Evolutionary conservation across 2,113 vertebrate genomes (phyloP).

Genomic region (Grantiella picta): DNA sequence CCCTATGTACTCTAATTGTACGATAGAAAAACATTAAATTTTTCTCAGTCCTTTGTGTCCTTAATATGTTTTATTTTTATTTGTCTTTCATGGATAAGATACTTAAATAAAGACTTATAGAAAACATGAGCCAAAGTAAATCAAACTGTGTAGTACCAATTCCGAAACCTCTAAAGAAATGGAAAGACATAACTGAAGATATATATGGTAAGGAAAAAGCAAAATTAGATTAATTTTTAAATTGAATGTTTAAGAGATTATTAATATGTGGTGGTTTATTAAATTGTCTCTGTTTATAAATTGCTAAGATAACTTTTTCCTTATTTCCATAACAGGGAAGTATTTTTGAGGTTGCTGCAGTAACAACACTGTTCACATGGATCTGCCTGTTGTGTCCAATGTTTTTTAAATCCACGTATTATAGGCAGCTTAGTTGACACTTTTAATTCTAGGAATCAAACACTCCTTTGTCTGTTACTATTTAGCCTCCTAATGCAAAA

Average conservation of each 20-base stretch:
- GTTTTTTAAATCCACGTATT: background rate
- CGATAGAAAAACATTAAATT: background rate
- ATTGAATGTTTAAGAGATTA: background rate
- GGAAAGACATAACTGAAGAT: background rate
- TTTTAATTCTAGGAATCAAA: background rate
- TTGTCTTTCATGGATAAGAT: background rate
- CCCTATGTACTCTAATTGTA: background rate
- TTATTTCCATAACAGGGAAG: background rate
- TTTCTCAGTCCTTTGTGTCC: background rate
- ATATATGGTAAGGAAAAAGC: background rate
- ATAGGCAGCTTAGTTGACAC: background rate
- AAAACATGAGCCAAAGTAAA: background rate
- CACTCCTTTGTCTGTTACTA: background rate
- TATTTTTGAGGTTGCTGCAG: background rate
- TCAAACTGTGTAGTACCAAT: background rate
- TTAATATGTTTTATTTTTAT: background rate
- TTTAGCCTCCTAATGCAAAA: background rate
- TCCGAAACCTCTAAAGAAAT: background rate
- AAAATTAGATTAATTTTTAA: background rate
- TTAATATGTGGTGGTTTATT: rapidly evolving
- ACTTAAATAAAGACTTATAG: background rate
- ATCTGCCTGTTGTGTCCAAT: background rate
- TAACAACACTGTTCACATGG: background rate
- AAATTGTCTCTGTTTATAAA: background rate
- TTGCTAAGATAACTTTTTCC: background rate